Base-by-base conservation (phyloP, 2,888 invertebrate species). In the Nomada hirtipes region DNA sequence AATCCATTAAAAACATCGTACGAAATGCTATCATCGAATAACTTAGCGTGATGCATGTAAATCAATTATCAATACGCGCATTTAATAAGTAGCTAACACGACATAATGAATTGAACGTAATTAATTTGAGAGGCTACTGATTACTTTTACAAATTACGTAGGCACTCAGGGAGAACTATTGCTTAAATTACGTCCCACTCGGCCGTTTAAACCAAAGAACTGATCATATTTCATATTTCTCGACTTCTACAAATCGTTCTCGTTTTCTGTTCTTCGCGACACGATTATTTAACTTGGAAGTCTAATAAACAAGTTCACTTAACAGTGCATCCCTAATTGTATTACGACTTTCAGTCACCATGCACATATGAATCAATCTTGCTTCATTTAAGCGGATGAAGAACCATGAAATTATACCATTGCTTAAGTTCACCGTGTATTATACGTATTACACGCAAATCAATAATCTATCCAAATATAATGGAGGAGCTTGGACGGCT, bases 21-120 rank as follows among this genome's bases (percentile, higher is more conserved):
- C 26, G n/a, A 23, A 71, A 36, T n/a, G 13, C 20, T 57, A 18
- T 26, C 26, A 13, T 7, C 7, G 18, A n/a, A 13, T 10, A 63
- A 23, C 36, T 36, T n/a, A 29, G 20, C 20, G 20, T n/a, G 60
- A 55, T 44, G 20, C 29, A 47, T 61, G 13, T 11, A 57, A 70
- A 55, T 57, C n/a, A 61, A 70, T 47, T 23, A 47, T 70, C 47
- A 61, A 53, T 60, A 47, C 67, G 47, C 23, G 47, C 23, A 23
- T 52, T 29, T n/a, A 52, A 52, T 9, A 61, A 15, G 9, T 36
- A n/a, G 20, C 20, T 52, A 60, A 63, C 29, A 18, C 15, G 15
- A n/a, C 26, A 2, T n/a, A 69, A 69, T 10, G 11, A 68, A 23
- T 23, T 55, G 68, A 42, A 44, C 18, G 23, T 13, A 23, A 44